Percentiles rank a stretch among this genome's conserved stretches.
phyloP scores from a whole-genome alignment of 1,140 invertebrate genomes.

The Leptinotarsa undecemlineata region DNA sequence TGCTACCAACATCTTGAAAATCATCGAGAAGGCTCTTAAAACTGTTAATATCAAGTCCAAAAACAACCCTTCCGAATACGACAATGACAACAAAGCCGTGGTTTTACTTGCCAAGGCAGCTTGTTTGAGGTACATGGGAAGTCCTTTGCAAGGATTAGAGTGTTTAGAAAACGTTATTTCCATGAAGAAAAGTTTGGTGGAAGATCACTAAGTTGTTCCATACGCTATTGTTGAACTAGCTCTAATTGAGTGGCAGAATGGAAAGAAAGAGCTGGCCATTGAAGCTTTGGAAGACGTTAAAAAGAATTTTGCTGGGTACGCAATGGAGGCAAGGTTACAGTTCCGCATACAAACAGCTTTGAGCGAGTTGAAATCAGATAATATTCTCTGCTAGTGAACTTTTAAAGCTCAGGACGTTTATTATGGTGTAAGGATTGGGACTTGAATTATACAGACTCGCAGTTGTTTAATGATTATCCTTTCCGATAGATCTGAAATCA shows the following conservation, averaged over 20 bases:
- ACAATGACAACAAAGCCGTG: conserved; percentile 79
- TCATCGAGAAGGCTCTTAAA: conserved; percentile 69
- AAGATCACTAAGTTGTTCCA: conserved; percentile 84
- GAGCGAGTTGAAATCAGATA: conserved; percentile 54
- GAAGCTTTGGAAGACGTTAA: conserved; percentile 73
- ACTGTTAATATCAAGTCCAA: conserved; percentile 44
- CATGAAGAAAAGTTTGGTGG: conserved; percentile 78
- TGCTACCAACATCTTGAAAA: conserved; percentile 71
- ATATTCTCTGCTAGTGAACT: too few relatives aligned
- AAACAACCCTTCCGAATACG: conserved; percentile 60
- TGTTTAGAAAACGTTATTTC: conserved; percentile 71
- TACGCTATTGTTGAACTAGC: conserved; percentile 87
- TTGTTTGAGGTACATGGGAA: conserved; percentile 74
- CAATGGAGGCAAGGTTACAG: conserved; percentile 86
- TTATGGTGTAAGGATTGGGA: too few relatives aligned
- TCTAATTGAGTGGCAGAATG: conserved; percentile 72
- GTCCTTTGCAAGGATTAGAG: conserved; percentile 73
- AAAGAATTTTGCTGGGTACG: conserved; percentile 85
- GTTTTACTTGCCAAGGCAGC: conserved; percentile 80
- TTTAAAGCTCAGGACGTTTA: too few relatives aligned
- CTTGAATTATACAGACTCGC: too few relatives aligned
- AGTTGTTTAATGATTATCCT: too few relatives aligned
- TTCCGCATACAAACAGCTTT: conserved; percentile 87
- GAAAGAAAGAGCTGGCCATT: conserved; percentile 69
- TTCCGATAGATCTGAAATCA: too few relatives aligned